Evolutionary conservation across 2,797 vertebrate species (phyloP), one percentile per base, ranked within the genome.

Genomic region (Tinamus major): DNA sequence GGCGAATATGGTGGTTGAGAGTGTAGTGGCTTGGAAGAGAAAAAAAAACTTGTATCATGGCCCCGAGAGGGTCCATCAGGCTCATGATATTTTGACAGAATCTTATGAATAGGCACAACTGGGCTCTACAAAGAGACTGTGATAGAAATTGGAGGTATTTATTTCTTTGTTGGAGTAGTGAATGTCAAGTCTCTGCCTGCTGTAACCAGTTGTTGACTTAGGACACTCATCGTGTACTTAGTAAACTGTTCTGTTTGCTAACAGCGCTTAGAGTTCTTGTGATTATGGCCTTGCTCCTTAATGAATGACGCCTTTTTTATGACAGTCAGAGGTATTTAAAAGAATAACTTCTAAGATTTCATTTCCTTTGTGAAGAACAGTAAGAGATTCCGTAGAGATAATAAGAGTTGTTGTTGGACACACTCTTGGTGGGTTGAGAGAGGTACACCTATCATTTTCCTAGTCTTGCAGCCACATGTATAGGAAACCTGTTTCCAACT

Each of bases 241-340:
- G 65, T 83, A 81, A 95, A 42, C 53, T 69, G 48, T 80, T 89
- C 48, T 14, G 31, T 84, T 89, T 96, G 53, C 92, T 79, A 89
- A 1, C 26, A 53, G 37, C 56, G 62, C 31, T 74, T 63, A 46
- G 2, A 58, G 29, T 86, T 85, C 63, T 87, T 20, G 18, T 68
- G 18, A n/a, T 58, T 68, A 46, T 29, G 29, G 3, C 14, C 29
- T 71, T 78, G 26, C 51, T 81, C 86, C 42, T 63, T 80, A 64
- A 80, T 39, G 33, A 83, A 6, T 68, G 51, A 33, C 49, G 89
- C 14, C 9, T 5, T 68, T 82, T 84, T 85, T 81, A 84, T 83
- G 61, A 41, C 33, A 72, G 42, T 9, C 61, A 64, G 13, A 85
- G 37, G 7, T 16, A 79, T 91, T 91, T 76, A 65, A 93, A 90